phyloP scores from a whole-genome alignment of 2,888 invertebrate species.

The Aplocera efformata region DNA sequence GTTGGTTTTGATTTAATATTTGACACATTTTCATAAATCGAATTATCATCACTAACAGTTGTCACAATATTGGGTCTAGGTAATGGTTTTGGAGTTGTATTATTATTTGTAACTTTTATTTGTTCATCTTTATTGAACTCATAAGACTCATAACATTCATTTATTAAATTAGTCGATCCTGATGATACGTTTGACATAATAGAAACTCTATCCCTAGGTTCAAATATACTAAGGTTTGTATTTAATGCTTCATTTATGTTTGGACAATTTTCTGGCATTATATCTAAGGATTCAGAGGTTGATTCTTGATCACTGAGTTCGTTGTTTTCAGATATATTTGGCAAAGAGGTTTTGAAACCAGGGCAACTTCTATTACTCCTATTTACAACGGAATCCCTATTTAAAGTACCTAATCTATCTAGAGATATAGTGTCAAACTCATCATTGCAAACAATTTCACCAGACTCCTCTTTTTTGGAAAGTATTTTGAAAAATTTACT shows the following conservation, averaged over 20 bases:
- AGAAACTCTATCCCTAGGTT: slow-evolving; percentile 54
- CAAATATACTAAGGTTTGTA: slow-evolving; percentile 57
- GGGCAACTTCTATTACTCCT: slow-evolving; percentile 74
- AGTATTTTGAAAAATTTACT: slow-evolving; percentile 73
- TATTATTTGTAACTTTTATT: slow-evolving; percentile 22
- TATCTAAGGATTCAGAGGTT: slow-evolving; percentile 44
- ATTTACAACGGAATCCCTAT: slow-evolving; percentile 67
- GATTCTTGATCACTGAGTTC: slow-evolving; percentile 64
- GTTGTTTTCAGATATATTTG: slow-evolving; percentile 72
- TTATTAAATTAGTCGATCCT: slow-evolving; percentile 57
- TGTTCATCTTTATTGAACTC: slow-evolving; percentile 43
- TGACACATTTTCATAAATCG: slow-evolving; percentile 63
- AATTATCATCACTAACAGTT: slow-evolving; percentile 35
- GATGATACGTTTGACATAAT: slow-evolving; percentile 43
- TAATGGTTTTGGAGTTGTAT: slow-evolving; percentile 51
- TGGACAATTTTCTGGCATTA: slow-evolving; percentile 35
- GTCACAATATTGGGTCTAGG: slow-evolving; percentile 47
- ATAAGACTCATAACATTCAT: slow-evolving; percentile 71
- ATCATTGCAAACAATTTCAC: slow-evolving; percentile 68
- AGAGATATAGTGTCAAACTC: slow-evolving; percentile 75
- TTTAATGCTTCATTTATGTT: slow-evolving; percentile 47
- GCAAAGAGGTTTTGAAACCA: slow-evolving; percentile 71
- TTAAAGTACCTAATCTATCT: slow-evolving; percentile 65
- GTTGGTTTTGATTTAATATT: slow-evolving; percentile 41
- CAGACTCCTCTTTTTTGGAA: slow-evolving; percentile 71